A percentile compares a stretch with the other conserved stretches of the same genome.
Conservation (phyloP, 2,113 vertebrate genomes). For the Pardalotus punctatus region DNA sequence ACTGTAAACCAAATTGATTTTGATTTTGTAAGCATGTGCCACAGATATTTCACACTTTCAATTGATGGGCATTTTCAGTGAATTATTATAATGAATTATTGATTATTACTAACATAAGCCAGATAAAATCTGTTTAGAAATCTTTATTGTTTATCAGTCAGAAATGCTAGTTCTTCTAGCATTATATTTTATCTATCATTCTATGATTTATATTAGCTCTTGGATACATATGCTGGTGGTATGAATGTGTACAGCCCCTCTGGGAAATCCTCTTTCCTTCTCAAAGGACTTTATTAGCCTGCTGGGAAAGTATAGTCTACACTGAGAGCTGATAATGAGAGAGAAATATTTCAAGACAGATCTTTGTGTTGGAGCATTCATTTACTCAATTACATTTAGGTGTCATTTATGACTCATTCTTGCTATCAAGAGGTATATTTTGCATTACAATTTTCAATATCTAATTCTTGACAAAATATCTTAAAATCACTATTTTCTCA, state of each 20-base stretch:
- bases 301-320: not conserved
- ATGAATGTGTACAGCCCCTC: not conserved
- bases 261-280: not conserved
- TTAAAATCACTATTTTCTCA: not conserved
- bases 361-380: not conserved
- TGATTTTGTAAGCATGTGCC: not conserved
- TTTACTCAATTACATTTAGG: not conserved
- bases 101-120: not conserved
- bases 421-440: not conserved
- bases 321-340: not conserved
- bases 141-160: not conserved
- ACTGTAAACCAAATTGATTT: not conserved
- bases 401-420: not conserved
- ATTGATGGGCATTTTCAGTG: not conserved
- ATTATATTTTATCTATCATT: not conserved
- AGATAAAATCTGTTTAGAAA: not conserved
- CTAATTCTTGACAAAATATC: not conserved
- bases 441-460: not conserved
- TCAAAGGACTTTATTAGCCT: not conserved
- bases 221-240: not conserved
- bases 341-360: not conserved
- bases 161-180: not conserved
- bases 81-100: not conserved
- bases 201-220: not conserved
- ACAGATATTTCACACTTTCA: constrained; percentile 34